A percentile compares a stretch with the other conserved stretches of the same genome.
Evolutionary conservation across 2,888 invertebrate genomes (phyloP).

Genomic region (Melanostoma scalare): DNA sequence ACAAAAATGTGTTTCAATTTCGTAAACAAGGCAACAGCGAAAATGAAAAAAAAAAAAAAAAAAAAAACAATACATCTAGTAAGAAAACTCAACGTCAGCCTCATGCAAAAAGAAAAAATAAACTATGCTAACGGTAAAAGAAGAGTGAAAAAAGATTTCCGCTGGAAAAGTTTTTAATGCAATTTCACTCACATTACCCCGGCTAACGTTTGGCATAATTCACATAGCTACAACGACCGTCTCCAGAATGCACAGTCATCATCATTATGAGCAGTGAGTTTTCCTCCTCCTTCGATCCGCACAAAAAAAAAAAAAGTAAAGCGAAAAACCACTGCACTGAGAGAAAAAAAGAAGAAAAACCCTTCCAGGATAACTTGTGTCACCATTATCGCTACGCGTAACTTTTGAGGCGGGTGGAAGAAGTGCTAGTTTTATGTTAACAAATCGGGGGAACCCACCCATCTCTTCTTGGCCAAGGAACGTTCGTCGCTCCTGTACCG

Average conservation of each 20-base stretch:
- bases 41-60: not conserved
- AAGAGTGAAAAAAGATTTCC: conserved; percentile 61
- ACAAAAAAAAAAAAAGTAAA: conserved; percentile 14
- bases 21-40: conserved; percentile 55
- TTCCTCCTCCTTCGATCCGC: conserved; percentile 11
- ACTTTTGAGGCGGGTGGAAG: conserved; percentile 43
- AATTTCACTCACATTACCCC: conserved; percentile 72
- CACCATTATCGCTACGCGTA: conserved; percentile 70
- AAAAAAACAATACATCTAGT: conserved; percentile 27
- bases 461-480: conserved; percentile 39
- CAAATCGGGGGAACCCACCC: conserved; percentile 24
- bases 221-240: conserved; percentile 40
- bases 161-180: conserved; percentile 71
- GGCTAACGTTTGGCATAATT: conserved; percentile 72
- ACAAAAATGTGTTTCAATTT: conserved; percentile 71
- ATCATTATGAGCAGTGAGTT: conserved; percentile 62
- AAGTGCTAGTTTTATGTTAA: conserved; percentile 42
- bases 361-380: conserved; percentile 65
- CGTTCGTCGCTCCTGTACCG: conserved; percentile 39
- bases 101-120: conserved; percentile 13
- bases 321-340: not conserved
- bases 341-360: conserved; percentile 4
- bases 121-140: conserved; percentile 13
- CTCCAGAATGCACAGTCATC: conserved; percentile 68
- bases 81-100: conserved; percentile 15